These are phyloP conservation scores for Clytia hemisphaerica DNA, from an alignment of 30 jellyfish, hydroid and myxozoan genomes.

Conservation along the genomic window DNA sequence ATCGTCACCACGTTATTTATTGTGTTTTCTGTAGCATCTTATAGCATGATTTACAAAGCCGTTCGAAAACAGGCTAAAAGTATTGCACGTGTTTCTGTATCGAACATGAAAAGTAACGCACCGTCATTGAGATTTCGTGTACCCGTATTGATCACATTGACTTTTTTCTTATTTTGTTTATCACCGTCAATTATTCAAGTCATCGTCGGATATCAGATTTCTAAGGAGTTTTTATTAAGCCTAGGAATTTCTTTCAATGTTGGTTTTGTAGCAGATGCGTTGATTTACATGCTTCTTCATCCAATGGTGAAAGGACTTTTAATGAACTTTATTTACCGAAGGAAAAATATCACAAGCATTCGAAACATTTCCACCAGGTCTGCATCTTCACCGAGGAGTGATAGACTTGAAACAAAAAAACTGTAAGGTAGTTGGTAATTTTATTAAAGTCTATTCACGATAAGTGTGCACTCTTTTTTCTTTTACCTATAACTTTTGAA, in stretches of 20 bases:
- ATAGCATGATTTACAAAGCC: background rate
- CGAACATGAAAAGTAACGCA: background rate
- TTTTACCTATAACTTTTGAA: no score
- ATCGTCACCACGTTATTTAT: background rate
- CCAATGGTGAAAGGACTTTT: background rate
- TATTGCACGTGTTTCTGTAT: background rate
- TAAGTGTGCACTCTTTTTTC: no score
- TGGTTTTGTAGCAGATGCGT: background rate
- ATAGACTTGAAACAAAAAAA: no score
- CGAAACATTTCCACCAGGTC: no score
- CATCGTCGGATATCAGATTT: background rate
- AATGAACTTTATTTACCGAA: no score
- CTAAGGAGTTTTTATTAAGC: background rate
- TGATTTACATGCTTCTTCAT: background rate
- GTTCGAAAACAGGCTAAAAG: background rate
- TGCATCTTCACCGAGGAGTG: no score
- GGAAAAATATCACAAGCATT: no score
- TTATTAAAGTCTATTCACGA: no score
- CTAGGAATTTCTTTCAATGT: background rate
- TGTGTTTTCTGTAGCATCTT: background rate
- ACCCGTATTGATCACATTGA: background rate
- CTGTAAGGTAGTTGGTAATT: no score
- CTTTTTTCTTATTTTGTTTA: background rate
- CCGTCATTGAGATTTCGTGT: slow-evolving; percentile 6
- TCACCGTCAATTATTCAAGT: slow-evolving; percentile 1